Evolutionary conservation across 2,113 vertebrate species (phyloP).

Genomic region (Urocitellus parryii): DNA sequence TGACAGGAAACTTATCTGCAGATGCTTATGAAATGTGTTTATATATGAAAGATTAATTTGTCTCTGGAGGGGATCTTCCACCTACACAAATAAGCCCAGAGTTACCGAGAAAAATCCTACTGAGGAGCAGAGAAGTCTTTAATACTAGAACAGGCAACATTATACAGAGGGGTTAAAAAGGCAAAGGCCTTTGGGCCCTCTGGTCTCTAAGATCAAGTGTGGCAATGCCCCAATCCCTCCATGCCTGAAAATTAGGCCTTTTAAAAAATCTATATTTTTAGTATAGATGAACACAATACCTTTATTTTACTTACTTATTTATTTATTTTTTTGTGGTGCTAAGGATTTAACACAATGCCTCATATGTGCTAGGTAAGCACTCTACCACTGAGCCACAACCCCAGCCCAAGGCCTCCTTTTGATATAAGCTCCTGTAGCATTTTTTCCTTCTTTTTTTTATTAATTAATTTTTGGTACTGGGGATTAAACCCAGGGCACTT

Average conservation of each 20-base stretch:
- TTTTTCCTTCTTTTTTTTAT: too few relatives aligned
- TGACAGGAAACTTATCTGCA: background rate
- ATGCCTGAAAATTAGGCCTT: background rate
- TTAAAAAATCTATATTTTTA: too few relatives aligned
- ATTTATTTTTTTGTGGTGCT: background rate
- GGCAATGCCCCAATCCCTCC: too few relatives aligned
- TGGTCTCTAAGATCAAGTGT: background rate
- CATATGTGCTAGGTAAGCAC: too few relatives aligned
- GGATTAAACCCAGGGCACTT: too few relatives aligned
- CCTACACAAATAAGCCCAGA: background rate
- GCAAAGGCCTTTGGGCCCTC: background rate
- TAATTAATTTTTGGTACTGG: too few relatives aligned
- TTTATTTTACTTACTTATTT: too few relatives aligned
- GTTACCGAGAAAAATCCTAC: background rate
- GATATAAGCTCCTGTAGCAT: too few relatives aligned
- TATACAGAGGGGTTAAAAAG: too few relatives aligned
- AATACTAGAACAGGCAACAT: background rate
- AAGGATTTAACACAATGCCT: background rate
- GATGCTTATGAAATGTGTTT: slow-evolving; percentile 27
- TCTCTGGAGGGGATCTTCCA: background rate
- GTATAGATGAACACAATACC: too few relatives aligned
- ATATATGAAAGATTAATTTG: background rate
- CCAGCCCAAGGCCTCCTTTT: background rate
- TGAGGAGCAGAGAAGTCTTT: background rate
- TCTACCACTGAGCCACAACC: background rate